Evolutionary conservation across 1,140 invertebrate genomes (phyloP).

Genomic region (Drosophila nigromelanica): DNA sequence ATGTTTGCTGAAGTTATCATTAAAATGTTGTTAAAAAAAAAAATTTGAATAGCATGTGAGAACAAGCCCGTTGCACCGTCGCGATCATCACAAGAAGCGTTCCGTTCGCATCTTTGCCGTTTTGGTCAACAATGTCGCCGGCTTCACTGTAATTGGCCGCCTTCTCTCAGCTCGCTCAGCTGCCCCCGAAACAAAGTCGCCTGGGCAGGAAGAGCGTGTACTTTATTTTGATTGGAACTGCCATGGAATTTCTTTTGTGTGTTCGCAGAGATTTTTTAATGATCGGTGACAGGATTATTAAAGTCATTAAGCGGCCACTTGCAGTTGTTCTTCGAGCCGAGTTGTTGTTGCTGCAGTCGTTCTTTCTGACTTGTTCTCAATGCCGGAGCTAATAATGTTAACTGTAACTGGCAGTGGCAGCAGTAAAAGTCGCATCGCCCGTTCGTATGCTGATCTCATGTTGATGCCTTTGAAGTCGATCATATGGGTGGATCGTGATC

Average conservation of each 20-base stretch:
- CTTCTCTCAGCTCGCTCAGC: conserved; percentile 4
- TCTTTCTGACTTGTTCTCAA: conserved; percentile 40
- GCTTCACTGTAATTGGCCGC: conserved; percentile 45
- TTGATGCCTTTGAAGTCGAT: conserved; percentile 27
- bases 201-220: conserved; percentile 75
- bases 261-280: conserved; percentile 78
- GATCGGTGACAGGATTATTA: conserved; percentile 83
- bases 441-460: conserved; percentile 51
- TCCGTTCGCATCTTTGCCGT: conserved; percentile 19
- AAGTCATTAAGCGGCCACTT: conserved; percentile 74
- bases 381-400: conserved; percentile 64
- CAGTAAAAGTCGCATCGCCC: conserved; percentile 56
- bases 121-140: conserved; percentile 44
- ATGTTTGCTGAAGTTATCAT: conserved; percentile 81
- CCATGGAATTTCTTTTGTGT: conserved; percentile 82
- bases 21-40: conserved; percentile 80
- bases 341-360: conserved; percentile 34
- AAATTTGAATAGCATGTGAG: conserved; percentile 82
- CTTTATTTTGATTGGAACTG: conserved; percentile 83
- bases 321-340: conserved; percentile 32
- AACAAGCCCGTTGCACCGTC: conserved; percentile 19
- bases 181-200: conserved; percentile 15
- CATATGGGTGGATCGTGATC: conserved; percentile 8
- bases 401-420: conserved; percentile 69
- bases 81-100: conserved; percentile 32